These are phyloP conservation scores for Chydorus sphaericus DNA, from an alignment of 2,888 invertebrate species.

Conservation along the genomic window DNA sequence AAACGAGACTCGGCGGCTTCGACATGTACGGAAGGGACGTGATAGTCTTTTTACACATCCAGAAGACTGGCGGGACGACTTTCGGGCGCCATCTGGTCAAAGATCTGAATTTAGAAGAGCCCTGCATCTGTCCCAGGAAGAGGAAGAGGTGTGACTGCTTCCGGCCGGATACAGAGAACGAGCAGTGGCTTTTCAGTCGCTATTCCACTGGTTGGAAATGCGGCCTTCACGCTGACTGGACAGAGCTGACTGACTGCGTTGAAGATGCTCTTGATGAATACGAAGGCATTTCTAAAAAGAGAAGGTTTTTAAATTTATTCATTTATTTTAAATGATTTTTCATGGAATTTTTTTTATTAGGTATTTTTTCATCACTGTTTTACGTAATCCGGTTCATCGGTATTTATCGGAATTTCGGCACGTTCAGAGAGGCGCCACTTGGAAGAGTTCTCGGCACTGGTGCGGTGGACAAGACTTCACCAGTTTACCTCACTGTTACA, in stretches of 20 bases:
- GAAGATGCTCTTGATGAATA: conserved; percentile 80
- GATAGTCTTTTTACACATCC: conserved; percentile 94
- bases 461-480: conserved; percentile 57
- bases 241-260: conserved; percentile 84
- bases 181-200: conserved; percentile 94
- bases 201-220: conserved; percentile 97
- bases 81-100: conserved; percentile 93
- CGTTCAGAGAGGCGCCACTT: conserved; percentile 89
- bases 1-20: conserved; percentile 43
- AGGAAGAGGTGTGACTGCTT: conserved; percentile 83
- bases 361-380: conserved; percentile 90
- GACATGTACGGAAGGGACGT: conserved; percentile 89
- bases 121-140: conserved; percentile 81
- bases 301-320: conserved; percentile 32
- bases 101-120: conserved; percentile 80
- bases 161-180: conserved; percentile 51
- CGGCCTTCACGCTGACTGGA: conserved; percentile 96
- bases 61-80: conserved; percentile 95
- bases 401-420: conserved; percentile 95
- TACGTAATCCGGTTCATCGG: conserved; percentile 82
- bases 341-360: conserved; percentile 36
- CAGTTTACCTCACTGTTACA: conserved; percentile 56
- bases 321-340: neutral
- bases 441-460: conserved; percentile 59
- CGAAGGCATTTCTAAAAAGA: conserved; percentile 63